Evolutionary conservation across 2,113 vertebrate genomes (phyloP).

Genomic region (Pseudonaja textilis): DNA sequence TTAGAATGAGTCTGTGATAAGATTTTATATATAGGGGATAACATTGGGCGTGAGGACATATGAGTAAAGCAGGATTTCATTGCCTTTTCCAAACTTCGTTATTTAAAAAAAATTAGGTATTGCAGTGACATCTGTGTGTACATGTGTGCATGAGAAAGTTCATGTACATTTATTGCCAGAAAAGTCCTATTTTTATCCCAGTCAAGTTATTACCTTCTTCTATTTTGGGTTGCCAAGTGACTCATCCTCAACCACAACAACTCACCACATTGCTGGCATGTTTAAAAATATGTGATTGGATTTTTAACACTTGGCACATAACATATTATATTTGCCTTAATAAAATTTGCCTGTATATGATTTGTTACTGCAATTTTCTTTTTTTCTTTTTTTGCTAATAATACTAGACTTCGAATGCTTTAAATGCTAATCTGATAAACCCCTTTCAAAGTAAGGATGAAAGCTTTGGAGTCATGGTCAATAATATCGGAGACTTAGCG

Average conservation of each 20-base stretch:
- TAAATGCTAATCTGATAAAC: conserved; percentile 42
- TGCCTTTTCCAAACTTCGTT: conserved; percentile 45
- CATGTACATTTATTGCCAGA: conserved; percentile 33
- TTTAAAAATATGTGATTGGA: background rate
- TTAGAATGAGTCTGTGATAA: background rate
- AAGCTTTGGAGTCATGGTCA: conserved; percentile 48
- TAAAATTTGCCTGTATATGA: conserved; percentile 1
- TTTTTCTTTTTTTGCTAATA: conserved; percentile 7
- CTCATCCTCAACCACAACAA: conserved; percentile 40
- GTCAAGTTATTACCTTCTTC: conserved; percentile 9
- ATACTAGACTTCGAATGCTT: conserved; percentile 30
- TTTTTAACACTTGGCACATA: background rate
- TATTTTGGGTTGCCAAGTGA: conserved; percentile 44
- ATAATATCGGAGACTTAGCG: conserved; percentile 45
- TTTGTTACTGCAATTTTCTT: conserved; percentile 27
- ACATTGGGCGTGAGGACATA: conserved; percentile 28
- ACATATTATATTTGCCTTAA: conserved; percentile 26
- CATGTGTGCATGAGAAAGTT: background rate
- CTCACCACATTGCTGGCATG: conserved; percentile 31
- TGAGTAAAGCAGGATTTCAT: conserved; percentile 50
- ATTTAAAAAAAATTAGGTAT: conserved; percentile 24
- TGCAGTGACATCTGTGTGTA: conserved; percentile 2
- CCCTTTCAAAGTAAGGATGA: conserved; percentile 33
- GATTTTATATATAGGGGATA: conserved; percentile 40
- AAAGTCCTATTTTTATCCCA: conserved; percentile 29